Conservation (phyloP, 2,113 vertebrate species). For the rat (Rattus norvegicus) region DNA sequence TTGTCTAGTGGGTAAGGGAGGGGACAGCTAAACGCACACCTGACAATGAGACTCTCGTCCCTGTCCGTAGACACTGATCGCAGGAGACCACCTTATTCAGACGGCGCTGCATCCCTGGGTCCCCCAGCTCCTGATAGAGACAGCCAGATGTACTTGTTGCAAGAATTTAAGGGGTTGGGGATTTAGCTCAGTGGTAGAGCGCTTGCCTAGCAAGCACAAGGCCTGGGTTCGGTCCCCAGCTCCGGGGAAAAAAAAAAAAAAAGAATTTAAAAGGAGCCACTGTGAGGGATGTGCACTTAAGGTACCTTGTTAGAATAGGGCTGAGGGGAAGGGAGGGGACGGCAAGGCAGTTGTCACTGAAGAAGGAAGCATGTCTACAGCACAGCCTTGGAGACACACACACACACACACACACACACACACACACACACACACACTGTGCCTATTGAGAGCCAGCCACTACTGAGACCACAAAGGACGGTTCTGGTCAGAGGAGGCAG, state of each 20-base stretch:
- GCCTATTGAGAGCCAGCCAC: not conserved
- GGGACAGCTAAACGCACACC: not conserved
- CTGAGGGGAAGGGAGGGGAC: not conserved
- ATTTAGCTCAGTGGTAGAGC: too few relatives aligned
- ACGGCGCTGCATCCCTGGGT: accelerated
- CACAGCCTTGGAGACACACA: not conserved
- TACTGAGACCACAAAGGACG: not conserved
- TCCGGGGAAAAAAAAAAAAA: too few relatives aligned
- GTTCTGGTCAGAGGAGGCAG: not conserved
- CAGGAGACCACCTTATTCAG: accelerated
- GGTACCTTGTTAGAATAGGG: not conserved
- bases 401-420: not conserved
- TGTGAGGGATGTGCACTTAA: too few relatives aligned
- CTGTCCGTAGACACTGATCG: not conserved
- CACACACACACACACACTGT: not conserved
- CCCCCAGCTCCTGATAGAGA: not conserved
- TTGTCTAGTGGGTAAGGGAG: not conserved
- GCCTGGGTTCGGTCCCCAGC: too few relatives aligned
- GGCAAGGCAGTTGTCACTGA: accelerated
- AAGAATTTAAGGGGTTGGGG: too few relatives aligned
- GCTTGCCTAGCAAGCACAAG: too few relatives aligned
- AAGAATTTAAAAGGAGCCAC: not conserved
- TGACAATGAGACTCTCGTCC: not conserved
- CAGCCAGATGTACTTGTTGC: too few relatives aligned
- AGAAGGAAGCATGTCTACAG: not conserved